Evolutionary conservation across 2,888 invertebrate species (phyloP).

Genomic region (Mythimna loreyi): DNA sequence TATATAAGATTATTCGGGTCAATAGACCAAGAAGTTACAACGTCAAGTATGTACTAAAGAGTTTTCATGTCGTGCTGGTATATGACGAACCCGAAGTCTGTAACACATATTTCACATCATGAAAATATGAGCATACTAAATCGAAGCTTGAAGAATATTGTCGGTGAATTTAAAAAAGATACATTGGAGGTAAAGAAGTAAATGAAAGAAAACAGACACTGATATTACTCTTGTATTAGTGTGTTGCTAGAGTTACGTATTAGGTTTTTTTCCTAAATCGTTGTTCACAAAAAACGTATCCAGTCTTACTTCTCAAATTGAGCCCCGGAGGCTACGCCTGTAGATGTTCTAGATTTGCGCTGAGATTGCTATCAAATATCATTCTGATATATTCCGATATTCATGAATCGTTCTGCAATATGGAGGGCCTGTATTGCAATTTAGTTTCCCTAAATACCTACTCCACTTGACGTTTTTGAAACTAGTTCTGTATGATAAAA

Average conservation of each 20-base stretch:
- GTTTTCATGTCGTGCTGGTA: too few species aligned
- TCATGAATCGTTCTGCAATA: background rate
- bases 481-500: too few species aligned
- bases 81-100: too few species aligned
- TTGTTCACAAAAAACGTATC: background rate
- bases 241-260: background rate
- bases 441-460: background rate
- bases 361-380: slow-evolving; percentile 15
- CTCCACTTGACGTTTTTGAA: too few species aligned
- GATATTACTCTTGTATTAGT: background rate
- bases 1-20: too few species aligned
- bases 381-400: background rate
- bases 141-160: too few species aligned
- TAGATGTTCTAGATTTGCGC: background rate
- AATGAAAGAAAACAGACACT: background rate
- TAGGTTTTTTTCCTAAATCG: background rate
- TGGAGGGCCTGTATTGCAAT: background rate
- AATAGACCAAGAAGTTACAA: too few species aligned
- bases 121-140: too few species aligned
- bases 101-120: too few species aligned
- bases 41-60: too few species aligned
- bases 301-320: background rate
- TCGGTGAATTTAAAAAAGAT: too few species aligned
- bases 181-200: background rate
- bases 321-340: slow-evolving; percentile 4